Evolutionary conservation across 2,888 invertebrate genomes (phyloP).

Genomic region (Biston betularia): DNA sequence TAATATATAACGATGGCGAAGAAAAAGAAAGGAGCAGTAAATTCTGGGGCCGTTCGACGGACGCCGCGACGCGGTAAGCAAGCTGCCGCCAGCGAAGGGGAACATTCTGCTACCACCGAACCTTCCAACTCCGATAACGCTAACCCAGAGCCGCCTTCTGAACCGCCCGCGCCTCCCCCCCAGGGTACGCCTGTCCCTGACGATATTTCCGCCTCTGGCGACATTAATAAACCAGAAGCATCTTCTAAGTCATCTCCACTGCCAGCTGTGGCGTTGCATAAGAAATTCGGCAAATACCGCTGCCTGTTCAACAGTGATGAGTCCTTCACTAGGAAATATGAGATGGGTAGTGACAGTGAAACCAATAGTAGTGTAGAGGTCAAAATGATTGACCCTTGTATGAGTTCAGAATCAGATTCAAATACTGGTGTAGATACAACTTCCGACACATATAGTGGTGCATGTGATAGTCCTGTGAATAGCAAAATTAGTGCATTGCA

Average conservation of each 20-base stretch:
- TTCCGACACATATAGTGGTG: slow-evolving; percentile 69
- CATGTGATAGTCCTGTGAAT: slow-evolving; percentile 64
- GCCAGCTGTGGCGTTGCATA: slow-evolving; percentile 76
- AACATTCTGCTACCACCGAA: slow-evolving; percentile 57
- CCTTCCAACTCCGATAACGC: slow-evolving; percentile 41
- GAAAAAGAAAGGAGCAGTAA: slow-evolving; percentile 74
- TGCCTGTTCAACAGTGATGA: slow-evolving; percentile 80
- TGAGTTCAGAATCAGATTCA: slow-evolving; percentile 82
- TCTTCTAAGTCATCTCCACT: slow-evolving; percentile 58
- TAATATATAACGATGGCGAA: slow-evolving; percentile 70
- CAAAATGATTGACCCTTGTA: slow-evolving; percentile 75
- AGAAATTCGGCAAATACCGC: slow-evolving; percentile 86
- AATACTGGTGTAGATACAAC: slow-evolving; percentile 74
- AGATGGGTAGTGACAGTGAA: slow-evolving; percentile 82
- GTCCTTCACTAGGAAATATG: slow-evolving; percentile 68
- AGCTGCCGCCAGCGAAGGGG: slow-evolving; percentile 60
- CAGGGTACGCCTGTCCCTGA: slow-evolving; percentile 11
- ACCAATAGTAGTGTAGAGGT: slow-evolving; percentile 80
- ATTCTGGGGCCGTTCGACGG: slow-evolving; percentile 66
- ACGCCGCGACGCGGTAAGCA: slow-evolving; percentile 75
- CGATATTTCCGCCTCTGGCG: slow-evolving; percentile 21
- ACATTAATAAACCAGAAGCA: slow-evolving; percentile 46
- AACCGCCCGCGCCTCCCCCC: slow-evolving; percentile 27
- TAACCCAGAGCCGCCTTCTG: slow-evolving; percentile 32
- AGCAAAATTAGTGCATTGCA: slow-evolving; percentile 52